Evolutionary conservation across 1,140 invertebrate species (phyloP), one percentile per base, ranked within the genome.

Genomic region (Heliconius eleuchia): DNA sequence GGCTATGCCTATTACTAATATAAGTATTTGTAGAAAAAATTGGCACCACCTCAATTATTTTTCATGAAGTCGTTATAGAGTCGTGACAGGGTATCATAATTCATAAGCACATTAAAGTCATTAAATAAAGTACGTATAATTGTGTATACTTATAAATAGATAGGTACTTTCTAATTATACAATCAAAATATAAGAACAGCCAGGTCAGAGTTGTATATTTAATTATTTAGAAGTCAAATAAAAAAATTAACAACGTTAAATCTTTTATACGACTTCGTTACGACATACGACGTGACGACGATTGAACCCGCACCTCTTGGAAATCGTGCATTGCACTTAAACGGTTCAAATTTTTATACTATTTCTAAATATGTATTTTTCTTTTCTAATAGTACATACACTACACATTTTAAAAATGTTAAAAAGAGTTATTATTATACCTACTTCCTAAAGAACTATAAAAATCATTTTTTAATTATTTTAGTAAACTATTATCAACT

Each of bases 31-130:
- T 66, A 66, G 60, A 57, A 57, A 42, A 60, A 52, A 27, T 78
- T 74, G 77, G 72, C 77, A 78, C 6, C 70, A 11, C 7, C 39
- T 72, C 76, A 77, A 77, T 18, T 57, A 72, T 77, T 77, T 77
- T 66, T 66, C 13, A 30, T 23, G 27, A 27, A 66, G 60, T 30
- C 60, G 27, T 66, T 30, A 27, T 23, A 13, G 60, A 66, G 27
- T 30, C 23, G 60, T 66, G 11, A 66, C 23, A 27, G 60, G 60
- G 9, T 23, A 66, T 16, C 13, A 66, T 66, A 66, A 66, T 23
- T 66, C 60, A 66, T 30, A 66, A 16, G 6, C 7, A 66, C 3
- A 66, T 66, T 66, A 66, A 30, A 66, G 11, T 66, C 11, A 66
- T 66, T 66, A 30, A 66, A 66, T 66, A 27, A 5, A 30, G 1